Evolutionary conservation across 2,797 vertebrate species (phyloP).

Genomic region (Rallus crepitans): DNA sequence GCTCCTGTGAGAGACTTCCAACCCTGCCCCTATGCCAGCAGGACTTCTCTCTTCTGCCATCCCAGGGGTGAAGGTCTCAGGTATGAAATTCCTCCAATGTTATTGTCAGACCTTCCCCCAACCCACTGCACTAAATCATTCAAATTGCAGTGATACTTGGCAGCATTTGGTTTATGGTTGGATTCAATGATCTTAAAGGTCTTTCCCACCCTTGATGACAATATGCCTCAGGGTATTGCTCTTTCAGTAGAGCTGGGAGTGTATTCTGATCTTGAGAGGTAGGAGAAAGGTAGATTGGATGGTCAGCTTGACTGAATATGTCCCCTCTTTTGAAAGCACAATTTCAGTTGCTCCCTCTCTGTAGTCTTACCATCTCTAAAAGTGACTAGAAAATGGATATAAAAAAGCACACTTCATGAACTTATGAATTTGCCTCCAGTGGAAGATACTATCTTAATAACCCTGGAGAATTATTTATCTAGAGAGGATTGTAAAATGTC

Average conservation of each 20-base stretch:
- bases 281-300: background rate
- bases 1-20: background rate
- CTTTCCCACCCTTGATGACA: background rate
- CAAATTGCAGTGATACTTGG: background rate
- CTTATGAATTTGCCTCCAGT: background rate
- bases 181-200: background rate
- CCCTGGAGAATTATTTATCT: background rate
- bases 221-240: background rate
- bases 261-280: background rate
- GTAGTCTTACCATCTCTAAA: background rate
- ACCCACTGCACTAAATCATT: background rate
- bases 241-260: background rate
- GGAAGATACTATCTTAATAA: background rate
- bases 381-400: background rate
- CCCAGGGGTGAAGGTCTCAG: background rate
- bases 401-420: background rate
- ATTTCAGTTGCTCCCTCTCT: background rate
- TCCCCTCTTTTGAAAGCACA: background rate
- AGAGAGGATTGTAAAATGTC: background rate
- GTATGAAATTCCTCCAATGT: background rate
- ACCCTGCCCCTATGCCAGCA: fast-evolving
- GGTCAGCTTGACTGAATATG: background rate
- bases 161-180: background rate
- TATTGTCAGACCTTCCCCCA: background rate
- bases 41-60: background rate